Conservation (phyloP, 2,797 vertebrate genomes). For the Darevskia mixta region DNA sequence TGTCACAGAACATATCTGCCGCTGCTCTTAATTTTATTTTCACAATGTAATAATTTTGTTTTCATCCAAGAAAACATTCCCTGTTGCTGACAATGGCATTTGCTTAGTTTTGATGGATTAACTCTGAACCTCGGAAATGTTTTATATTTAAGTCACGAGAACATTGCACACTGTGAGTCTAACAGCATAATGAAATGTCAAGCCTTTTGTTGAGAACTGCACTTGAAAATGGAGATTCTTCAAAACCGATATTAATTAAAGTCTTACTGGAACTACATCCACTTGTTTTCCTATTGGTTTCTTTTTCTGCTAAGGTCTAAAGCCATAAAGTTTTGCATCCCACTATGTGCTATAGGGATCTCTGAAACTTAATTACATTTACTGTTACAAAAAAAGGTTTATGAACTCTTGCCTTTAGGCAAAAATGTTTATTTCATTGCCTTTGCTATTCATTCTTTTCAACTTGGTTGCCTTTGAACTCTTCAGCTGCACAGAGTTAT, state of each 20-base stretch:
- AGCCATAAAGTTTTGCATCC: constrained; percentile 74
- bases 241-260: constrained; percentile 61
- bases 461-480: constrained; percentile 85
- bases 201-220: constrained; percentile 49
- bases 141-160: constrained; percentile 43
- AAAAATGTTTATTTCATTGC: constrained; percentile 88
- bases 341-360: constrained; percentile 80
- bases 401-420: constrained; percentile 86
- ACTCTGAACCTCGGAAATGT: constrained; percentile 29
- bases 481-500: constrained; percentile 87
- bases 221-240: constrained; percentile 65
- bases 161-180: constrained; percentile 19
- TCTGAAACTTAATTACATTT: constrained; percentile 87
- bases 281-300: constrained; percentile 74
- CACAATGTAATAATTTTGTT: constrained; percentile 53
- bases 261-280: constrained; percentile 60
- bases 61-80: constrained; percentile 49
- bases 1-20: constrained; percentile 46
- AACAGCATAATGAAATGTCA: constrained; percentile 32
- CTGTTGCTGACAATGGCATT: constrained; percentile 54
- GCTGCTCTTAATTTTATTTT: constrained; percentile 26
- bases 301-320: constrained; percentile 74
- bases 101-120: constrained; percentile 44
- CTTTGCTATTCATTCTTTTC: constrained; percentile 86
- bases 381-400: constrained; percentile 85